A percentile compares a stretch with the other conserved stretches of the same genome.
These are phyloP conservation scores for Pteronura brasiliensis DNA, from an alignment of 2,113 vertebrate genomes.

Conservation along the genomic window DNA sequence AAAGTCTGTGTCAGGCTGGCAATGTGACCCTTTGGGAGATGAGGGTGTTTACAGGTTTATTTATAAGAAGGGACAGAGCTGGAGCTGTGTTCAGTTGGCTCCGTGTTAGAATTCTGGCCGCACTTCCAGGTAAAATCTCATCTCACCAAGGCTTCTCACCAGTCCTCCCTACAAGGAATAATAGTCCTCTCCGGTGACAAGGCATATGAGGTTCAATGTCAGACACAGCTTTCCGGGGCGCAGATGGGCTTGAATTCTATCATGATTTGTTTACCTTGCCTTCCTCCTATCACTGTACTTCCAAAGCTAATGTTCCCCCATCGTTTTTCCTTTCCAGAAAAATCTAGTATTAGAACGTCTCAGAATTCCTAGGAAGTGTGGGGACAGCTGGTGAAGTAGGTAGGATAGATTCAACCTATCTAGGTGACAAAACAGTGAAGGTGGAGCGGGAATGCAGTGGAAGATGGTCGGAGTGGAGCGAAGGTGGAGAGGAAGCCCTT, in stretches of 20 bases:
- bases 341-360: fast-evolving
- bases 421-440: neutral
- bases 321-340: neutral
- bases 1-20: conserved; percentile 22
- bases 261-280: fast-evolving
- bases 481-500: no score
- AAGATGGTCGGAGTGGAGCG: fast-evolving
- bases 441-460: fast-evolving
- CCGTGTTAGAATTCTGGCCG: fast-evolving
- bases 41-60: neutral
- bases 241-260: fast-evolving
- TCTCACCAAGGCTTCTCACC: fast-evolving
- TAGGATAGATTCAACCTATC: neutral
- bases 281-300: neutral
- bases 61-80: neutral
- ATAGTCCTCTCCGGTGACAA: fast-evolving
- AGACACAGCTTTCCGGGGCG: no score
- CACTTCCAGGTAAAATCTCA: fast-evolving
- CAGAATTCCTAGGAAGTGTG: fast-evolving
- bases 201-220: fast-evolving
- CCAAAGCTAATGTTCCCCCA: neutral
- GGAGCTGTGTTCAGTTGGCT: neutral
- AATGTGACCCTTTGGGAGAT: neutral
- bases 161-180: neutral
- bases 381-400: neutral